Base-by-base conservation (phyloP, 92 coral and sea anemone genomes). In the Micromussa lordhowensis region DNA sequence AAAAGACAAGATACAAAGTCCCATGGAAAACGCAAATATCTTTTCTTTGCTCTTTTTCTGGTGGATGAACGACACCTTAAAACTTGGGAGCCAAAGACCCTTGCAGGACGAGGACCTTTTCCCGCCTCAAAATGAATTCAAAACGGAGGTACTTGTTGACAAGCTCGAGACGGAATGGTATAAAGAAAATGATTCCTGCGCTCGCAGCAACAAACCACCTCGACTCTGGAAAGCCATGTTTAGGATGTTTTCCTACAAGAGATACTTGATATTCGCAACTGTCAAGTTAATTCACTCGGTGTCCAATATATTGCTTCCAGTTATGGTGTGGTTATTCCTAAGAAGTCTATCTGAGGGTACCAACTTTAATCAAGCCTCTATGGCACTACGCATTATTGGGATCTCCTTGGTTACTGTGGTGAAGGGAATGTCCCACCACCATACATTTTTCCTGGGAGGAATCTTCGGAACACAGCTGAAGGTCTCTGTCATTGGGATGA, bases 401-500 rank as follows among this genome's bases (percentile, higher is more conserved):
- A 87, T 87, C 34, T 87, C 85, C 28, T 13, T 79, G 4, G 31
- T 78, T 18, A 26, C 85, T 3, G 32, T 55, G 68, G 74, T 87
- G 28, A 78, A 80, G 57, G 90, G 90, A 15, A 76, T 85, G 54
- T 75, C 82, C 19, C 88, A 85, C 22, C 88, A 85, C 59, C 88
- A 85, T 15, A 12, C 82, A 3, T 85, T 85, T 64, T 85, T 85
- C 31, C 26, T 75, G 48, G 74, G 61, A 18, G 88, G 88, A 85
- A 61, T 85, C 18, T 63, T 1, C 34, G 84, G 72, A 26, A 82
- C 85, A 88, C 90, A 89, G 82, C 69, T 85, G 87, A 75, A 81
- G 40, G 83, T 86, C 3, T 80, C 94, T 31, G 90, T 85, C 63
- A 81, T 90, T 26, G 94, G 92, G 51, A 82, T 92, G 30, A 84